Conservation (phyloP, 2,888 invertebrate genomes). For the Acrobasis consociella region DNA sequence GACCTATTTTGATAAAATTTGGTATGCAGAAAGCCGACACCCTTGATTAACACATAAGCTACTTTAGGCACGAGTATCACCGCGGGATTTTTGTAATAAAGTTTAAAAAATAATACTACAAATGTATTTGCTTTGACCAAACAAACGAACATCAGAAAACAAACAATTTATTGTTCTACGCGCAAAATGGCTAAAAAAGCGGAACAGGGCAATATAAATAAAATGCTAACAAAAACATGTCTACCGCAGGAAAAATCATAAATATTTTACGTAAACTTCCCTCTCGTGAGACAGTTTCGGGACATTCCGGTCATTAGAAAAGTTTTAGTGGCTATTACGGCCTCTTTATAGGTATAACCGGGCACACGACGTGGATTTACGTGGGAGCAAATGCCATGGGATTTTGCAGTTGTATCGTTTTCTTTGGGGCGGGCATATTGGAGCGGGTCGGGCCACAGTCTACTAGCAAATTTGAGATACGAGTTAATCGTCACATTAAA, state of each 20-base stretch:
- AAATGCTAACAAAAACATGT: constrained; percentile 46
- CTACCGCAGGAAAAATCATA: constrained; percentile 53
- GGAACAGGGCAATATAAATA: constrained; percentile 45
- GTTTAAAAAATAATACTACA: too few relatives aligned
- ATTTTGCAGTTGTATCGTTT: constrained; percentile 31
- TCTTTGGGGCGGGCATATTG: not conserved
- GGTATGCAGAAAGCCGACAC: too few relatives aligned
- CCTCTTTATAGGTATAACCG: constrained; percentile 64
- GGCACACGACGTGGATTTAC: constrained; percentile 53
- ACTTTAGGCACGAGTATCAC: too few relatives aligned
- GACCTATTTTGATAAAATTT: too few relatives aligned
- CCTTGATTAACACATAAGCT: too few relatives aligned
- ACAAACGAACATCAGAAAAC: too few relatives aligned
- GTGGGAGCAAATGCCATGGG: constrained; percentile 39
- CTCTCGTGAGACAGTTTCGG: constrained; percentile 69
- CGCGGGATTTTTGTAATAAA: too few relatives aligned
- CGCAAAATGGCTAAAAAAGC: constrained; percentile 6
- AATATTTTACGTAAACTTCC: constrained; percentile 64
- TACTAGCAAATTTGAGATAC: too few relatives aligned
- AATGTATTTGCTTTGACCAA: too few relatives aligned
- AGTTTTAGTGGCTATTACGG: constrained; percentile 72
- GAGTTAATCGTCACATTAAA: too few relatives aligned
- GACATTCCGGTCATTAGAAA: constrained; percentile 69
- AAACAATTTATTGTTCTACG: not conserved
- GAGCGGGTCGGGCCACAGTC: too few relatives aligned